Base-by-base conservation (phyloP, 1,140 invertebrate species). In the Fopius arisanus region DNA sequence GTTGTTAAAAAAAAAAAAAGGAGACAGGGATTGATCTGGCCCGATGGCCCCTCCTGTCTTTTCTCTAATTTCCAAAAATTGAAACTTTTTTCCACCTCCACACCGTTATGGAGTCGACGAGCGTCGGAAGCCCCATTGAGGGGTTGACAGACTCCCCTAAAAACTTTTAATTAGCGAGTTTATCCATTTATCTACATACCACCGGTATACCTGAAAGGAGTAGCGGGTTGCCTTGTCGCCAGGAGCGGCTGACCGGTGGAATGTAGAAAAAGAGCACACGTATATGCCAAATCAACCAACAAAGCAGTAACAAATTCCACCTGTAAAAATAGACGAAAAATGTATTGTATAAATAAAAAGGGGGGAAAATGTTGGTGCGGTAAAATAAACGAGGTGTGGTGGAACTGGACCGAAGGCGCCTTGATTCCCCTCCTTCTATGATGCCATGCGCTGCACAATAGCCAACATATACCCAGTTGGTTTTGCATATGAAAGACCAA, bases 401-500 rank as follows among this genome's bases (percentile, higher is more conserved):
- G 79, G 78, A 48, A 82, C 82, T 82, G 82, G 82, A 84, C 43
- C 82, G 77, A 78, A 81, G 80, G 79, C 77, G 67, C 59, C 69
- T 76, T 80, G 82, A 82, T 82, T 78, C 77, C 29, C 28, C 28
- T 12, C 29, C 70, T 12, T 33, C 29, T 3, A 31, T 4, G 29
- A 7, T 7, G 29, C 81, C 83, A 81, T 82, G 82, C 81, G 76
- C 43, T n/a, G 77, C 79, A 84, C 82, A 83, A 83, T 84, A 78
- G 82, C 80, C 74, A 65, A 29, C 62, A 65, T 78, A 77, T 78
- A 77, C 75, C 78, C 75, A 80, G 80, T 85, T 81, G 79, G 76
- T 84, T 83, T 86, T 86, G 82, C 84, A 86, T 86, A 85, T 85
- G 84, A 86, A 86, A 85, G 82, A 84, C 77, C 70, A 26, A 72